Base-by-base conservation (phyloP, 2,113 vertebrate genomes). In the Tyto alba region DNA sequence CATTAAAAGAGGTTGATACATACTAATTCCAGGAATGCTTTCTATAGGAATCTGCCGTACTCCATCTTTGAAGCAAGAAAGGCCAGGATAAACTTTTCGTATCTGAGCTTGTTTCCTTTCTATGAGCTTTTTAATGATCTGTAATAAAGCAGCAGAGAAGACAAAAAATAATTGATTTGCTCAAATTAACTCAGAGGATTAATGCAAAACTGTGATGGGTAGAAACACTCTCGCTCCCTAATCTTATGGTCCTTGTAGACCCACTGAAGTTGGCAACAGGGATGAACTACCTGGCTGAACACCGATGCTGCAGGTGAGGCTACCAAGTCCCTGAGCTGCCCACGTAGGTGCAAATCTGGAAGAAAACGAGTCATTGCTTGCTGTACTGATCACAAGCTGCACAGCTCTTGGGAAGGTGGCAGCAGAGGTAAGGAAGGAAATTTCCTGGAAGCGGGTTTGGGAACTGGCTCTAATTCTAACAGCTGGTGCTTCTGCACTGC, bases 101-200 rank as follows among this genome's bases (percentile, higher is more conserved):
- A 99, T 99, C 97, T 99, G 99, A 85, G 99, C 99, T 98, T 99
- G 99, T 92, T 99, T 99, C 92, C 99, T 98, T 98, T 99, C 99
- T 43, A 99, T 99, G 96, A 99, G 98, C 97, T 99, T 99, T 97
- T 99, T 99, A 95, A 99, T 99, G 82, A 99, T 99, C 99, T 99
- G 98, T 72, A 97, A 98, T n/a, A 87, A 96, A 79, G 84, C 50
- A 91, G 75, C 15, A 96, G 4, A 96, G 36, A 56, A 95, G 92
- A 93, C 38, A 93, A 68, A 25, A 79, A 78, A 11, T 6, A 55
- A 34, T 25, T 25, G 1, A 38, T 66, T 63, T 69, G 21, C 29
- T 74, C 27, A 67, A 40, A 90, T 45, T 53, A 64, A 79, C 23
- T 7, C 43, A 88, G 27, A 78, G 43, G 26, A 90, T 66, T 30